A percentile compares a stretch with the other conserved stretches of the same genome.
Evolutionary conservation across 2,113 vertebrate species (phyloP).

Genomic region (Heloderma charlesbogerti): DNA sequence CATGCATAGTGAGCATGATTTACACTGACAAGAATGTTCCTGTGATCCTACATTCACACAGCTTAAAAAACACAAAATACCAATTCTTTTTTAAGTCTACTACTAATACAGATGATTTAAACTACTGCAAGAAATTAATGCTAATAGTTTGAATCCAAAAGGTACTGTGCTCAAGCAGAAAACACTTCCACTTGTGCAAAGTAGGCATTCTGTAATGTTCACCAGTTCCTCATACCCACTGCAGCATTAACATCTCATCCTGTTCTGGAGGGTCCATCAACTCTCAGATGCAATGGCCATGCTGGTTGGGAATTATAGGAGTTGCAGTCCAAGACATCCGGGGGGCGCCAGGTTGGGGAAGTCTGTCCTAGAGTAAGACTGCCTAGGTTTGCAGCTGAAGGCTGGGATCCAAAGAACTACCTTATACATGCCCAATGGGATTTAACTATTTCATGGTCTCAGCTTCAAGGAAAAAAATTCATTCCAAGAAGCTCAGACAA

Average conservation of each 20-base stretch:
- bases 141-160: constrained; percentile 23
- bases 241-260: not conserved
- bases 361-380: not conserved
- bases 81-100: constrained; percentile 32
- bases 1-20: constrained; percentile 56
- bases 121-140: constrained; percentile 18
- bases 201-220: not conserved
- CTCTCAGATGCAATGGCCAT: not conserved
- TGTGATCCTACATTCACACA: constrained; percentile 53
- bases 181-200: not conserved
- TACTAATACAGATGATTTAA: not conserved
- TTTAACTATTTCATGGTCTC: not conserved
- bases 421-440: not conserved
- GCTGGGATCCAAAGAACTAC: not conserved
- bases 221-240: not conserved
- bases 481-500: not conserved
- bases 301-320: no score
- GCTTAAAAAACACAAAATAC: constrained; percentile 36
- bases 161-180: not conserved
- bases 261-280: not conserved
- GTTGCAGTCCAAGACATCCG: no score
- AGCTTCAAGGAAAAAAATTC: not conserved
- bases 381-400: not conserved
- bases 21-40: constrained; percentile 29
- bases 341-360: no score